Evolutionary conservation across 2,888 invertebrate genomes (phyloP).

Genomic region (Ornithoptera priamus): DNA sequence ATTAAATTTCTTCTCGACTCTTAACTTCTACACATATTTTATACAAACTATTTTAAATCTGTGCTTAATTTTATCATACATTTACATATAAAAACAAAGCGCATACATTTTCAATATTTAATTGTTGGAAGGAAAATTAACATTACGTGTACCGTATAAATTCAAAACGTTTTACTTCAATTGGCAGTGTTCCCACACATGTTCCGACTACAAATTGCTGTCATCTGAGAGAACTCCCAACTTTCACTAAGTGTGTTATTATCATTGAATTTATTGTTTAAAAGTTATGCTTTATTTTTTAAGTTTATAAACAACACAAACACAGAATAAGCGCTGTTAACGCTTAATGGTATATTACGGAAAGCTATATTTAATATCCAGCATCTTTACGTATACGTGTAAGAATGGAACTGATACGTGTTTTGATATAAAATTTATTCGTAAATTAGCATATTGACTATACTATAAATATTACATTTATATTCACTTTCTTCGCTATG

Average conservation of each 20-base stretch:
- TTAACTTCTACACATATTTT: too few species aligned
- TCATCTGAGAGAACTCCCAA: slow-evolving; percentile 26
- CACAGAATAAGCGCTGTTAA: neutral
- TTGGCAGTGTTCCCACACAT: slow-evolving; percentile 26
- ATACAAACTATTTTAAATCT: neutral
- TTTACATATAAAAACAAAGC: neutral
- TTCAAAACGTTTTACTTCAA: slow-evolving; percentile 16
- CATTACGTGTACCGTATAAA: slow-evolving; percentile 20
- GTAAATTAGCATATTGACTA: slow-evolving; percentile 27
- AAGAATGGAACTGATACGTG: slow-evolving; percentile 29
- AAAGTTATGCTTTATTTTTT: neutral
- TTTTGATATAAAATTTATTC: slow-evolving; percentile 39
- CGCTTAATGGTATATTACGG: neutral
- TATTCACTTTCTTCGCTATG: slow-evolving; percentile 68
- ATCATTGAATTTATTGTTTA: neutral
- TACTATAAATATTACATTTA: slow-evolving; percentile 47
- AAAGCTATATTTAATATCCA: neutral
- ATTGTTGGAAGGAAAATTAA: slow-evolving; percentile 19
- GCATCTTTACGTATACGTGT: neutral
- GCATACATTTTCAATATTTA: neutral
- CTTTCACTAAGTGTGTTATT: slow-evolving; percentile 30
- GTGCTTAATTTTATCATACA: neutral
- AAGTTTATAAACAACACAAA: neutral
- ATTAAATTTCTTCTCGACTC: neutral
- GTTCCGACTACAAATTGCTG: slow-evolving; percentile 29